These are phyloP conservation scores for Brachionus angularis DNA, from an alignment of 1,140 invertebrate genomes.

Conservation along the genomic window DNA sequence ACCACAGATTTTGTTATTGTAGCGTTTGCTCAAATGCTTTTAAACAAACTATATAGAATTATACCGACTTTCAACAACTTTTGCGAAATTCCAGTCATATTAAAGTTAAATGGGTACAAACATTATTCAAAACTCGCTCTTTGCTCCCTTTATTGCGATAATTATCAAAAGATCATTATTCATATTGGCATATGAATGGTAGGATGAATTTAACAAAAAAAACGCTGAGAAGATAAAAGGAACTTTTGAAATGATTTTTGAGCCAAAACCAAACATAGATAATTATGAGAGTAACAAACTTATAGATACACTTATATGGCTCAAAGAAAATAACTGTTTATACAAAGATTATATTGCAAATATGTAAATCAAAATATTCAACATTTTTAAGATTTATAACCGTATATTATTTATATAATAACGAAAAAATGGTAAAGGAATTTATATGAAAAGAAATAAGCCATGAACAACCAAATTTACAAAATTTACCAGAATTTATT, in stretches of 20 bases:
- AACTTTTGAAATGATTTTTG: constrained; percentile 4
- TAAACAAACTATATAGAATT: not conserved
- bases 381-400: no score
- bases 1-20: no score
- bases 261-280: not conserved
- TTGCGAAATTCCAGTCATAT: not conserved
- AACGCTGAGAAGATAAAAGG: constrained; percentile 8
- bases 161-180: not conserved
- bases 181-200: constrained; percentile 10
- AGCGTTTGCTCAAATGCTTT: no score
- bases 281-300: not conserved
- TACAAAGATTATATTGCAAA: constrained; percentile 3
- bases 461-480: no score
- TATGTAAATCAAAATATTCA: no score
- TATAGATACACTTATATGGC: not conserved
- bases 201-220: not conserved
- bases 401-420: no score
- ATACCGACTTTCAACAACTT: not conserved
- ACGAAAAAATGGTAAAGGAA: no score
- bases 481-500: no score
- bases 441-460: no score
- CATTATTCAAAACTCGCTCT: constrained; percentile 7
- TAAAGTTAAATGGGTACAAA: not conserved
- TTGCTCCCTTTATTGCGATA: not conserved
- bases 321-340: not conserved